These are phyloP conservation scores for Drosophila sulfurigaster DNA, from an alignment of 1,140 invertebrate species.

Conservation along the genomic window DNA sequence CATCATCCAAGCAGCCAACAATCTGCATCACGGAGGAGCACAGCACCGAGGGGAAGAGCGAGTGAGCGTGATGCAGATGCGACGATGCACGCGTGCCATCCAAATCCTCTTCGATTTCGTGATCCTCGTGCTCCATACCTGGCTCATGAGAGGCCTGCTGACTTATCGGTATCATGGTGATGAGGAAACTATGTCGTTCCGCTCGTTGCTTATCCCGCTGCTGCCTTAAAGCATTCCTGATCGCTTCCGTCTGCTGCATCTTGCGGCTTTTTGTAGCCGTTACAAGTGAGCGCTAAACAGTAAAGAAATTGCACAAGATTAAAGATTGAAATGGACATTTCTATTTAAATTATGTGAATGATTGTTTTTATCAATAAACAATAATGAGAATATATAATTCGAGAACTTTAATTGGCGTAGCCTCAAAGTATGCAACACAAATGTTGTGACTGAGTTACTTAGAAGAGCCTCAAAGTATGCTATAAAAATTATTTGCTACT, in stretches of 20 bases:
- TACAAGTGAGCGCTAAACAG: constrained; percentile 94
- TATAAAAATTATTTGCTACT: too few relatives aligned
- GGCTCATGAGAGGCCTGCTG: constrained; percentile 98
- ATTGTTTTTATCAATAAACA: neutral
- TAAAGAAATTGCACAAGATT: neutral
- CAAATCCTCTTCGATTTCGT: constrained; percentile 92
- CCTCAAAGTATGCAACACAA: too few relatives aligned
- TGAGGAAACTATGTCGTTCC: constrained; percentile 97
- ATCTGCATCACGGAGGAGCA: constrained; percentile 98
- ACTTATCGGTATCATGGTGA: constrained; percentile 98
- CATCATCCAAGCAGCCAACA: constrained; percentile 97
- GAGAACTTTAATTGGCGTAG: too few relatives aligned
- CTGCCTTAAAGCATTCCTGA: constrained; percentile 96
- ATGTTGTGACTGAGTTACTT: too few relatives aligned
- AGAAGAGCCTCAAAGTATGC: too few relatives aligned
- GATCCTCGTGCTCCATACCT: constrained; percentile 96
- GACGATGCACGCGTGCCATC: constrained; percentile 89
- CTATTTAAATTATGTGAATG: neutral
- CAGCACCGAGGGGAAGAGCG: constrained; percentile 97
- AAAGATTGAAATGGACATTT: neutral
- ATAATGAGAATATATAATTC: too few relatives aligned
- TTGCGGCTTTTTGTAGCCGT: constrained; percentile 99
- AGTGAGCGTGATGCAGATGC: constrained; percentile 94
- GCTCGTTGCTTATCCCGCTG: constrained; percentile 97
- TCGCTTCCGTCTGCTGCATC: constrained; percentile 99